Evolutionary conservation across 2,113 vertebrate species (phyloP), one percentile per base, ranked within the genome.

Genomic region (Pteropus alecto): DNA sequence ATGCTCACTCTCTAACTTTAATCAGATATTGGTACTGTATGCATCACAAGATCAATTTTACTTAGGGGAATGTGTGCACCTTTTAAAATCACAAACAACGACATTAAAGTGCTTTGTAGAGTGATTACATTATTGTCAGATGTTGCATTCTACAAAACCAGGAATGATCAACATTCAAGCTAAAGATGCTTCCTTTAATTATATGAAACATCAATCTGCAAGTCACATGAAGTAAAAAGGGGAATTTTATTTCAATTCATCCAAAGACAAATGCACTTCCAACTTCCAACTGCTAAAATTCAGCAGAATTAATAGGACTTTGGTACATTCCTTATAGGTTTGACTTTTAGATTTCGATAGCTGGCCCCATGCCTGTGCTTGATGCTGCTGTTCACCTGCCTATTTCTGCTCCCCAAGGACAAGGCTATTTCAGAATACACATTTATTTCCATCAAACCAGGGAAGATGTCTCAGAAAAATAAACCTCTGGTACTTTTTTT

Each of bases 251-350:
- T 93, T 87, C 79, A 83, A 76, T 85, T 95, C 96, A 58, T 83
- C n/a, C 88, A 97, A 98, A 98, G 76, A 89, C 48, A 97, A 83
- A 60, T 92, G 5, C 58, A 60, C n/a, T 98, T 92, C 76, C 81
- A 91, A 86, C 61, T 95, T 84, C 74, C 84, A 97, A 71, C 71
- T 87, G 43, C 93, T 97, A 97, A 98, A 98, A 87, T 89, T 98
- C 92, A 94, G 63, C 28, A 97, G 83, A 96, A 98, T 98, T 98
- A 97, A 93, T 87, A 97, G 86, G 97, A 97, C 91, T 97, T 96
- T 1, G 51, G 88, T 88, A 28, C 63, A 79, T 97, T 68, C 78
- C 93, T 93, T 88, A 92, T 97, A 95, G 76, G 68, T 97, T 95
- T 97, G 93, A 98, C 96, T 98, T 97, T 97, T 93, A 98, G 94